phyloP scores from a whole-genome alignment of 1,140 invertebrate species.

The Samia ricini region DNA sequence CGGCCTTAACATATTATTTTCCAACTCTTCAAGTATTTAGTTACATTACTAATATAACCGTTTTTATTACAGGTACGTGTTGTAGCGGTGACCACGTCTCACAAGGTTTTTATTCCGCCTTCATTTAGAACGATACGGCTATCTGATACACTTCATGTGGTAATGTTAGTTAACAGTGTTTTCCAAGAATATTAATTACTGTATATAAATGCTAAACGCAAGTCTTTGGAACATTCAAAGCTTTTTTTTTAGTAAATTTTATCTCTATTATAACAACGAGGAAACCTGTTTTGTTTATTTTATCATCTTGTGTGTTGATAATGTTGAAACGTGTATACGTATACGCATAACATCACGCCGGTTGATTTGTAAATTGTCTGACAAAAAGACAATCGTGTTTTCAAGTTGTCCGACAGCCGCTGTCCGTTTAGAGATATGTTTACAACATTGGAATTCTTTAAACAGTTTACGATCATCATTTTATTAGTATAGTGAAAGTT shows the following conservation, averaged over 20 bases:
- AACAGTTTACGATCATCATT: slow-evolving; percentile 3
- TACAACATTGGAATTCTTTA: neutral
- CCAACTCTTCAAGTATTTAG: neutral
- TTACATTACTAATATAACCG: slow-evolving; percentile 3
- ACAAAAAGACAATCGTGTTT: slow-evolving; percentile 3
- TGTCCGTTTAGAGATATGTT: neutral
- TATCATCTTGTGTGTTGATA: neutral
- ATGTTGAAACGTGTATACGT: neutral
- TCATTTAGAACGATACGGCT: neutral
- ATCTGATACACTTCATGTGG: neutral
- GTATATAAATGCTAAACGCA: neutral
- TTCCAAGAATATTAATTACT: neutral
- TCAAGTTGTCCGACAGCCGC: neutral
- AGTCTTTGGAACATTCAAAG: neutral
- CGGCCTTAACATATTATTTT: neutral
- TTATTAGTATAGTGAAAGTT: slow-evolving; percentile 2
- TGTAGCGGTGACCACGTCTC: neutral
- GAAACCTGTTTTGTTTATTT: neutral
- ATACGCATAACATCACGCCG: neutral
- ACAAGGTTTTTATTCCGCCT: neutral
- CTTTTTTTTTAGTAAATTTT: neutral
- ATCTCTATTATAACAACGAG: neutral
- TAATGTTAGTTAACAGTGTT: neutral
- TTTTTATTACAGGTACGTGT: slow-evolving; percentile 10
- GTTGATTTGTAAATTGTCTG: neutral